These are phyloP conservation scores for Cercopithecus neglectus DNA, from an alignment of 2,797 vertebrate genomes.

Conservation along the genomic window DNA sequence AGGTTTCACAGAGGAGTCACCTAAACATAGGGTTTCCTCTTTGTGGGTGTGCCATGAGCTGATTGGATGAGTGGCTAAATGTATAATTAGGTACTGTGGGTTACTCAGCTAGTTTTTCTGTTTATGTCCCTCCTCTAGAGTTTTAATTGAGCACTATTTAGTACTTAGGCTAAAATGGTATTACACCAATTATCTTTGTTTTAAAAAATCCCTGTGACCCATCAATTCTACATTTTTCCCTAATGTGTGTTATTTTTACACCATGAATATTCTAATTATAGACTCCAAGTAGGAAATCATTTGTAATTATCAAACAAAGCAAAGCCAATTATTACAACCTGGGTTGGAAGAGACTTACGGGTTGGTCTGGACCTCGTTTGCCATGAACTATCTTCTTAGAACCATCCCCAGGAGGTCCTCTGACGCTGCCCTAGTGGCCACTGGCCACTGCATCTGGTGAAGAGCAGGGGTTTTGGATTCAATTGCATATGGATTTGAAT, in stretches of 20 bases:
- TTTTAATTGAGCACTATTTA: slow-evolving; percentile 40
- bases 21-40: slow-evolving; percentile 7
- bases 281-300: background rate
- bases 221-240: background rate
- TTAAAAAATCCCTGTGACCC: slow-evolving; percentile 32
- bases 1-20: slow-evolving; percentile 18
- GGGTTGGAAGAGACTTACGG: background rate
- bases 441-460: background rate
- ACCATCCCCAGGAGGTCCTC: background rate
- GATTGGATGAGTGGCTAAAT: background rate
- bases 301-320: slow-evolving; percentile 40
- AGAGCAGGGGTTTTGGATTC: background rate
- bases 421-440: background rate
- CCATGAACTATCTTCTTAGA: background rate
- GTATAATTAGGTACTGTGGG: slow-evolving; percentile 37
- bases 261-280: slow-evolving; percentile 13
- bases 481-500: slow-evolving; percentile 39
- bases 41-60: background rate
- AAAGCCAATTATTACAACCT: slow-evolving; percentile 23
- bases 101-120: slow-evolving; percentile 44
- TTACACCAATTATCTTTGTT: slow-evolving; percentile 27
- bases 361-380: background rate
- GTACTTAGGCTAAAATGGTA: slow-evolving; percentile 42
- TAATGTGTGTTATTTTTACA: background rate
- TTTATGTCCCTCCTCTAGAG: background rate